Conservation (phyloP, 1,140 invertebrate genomes). For the Proales similis region DNA sequence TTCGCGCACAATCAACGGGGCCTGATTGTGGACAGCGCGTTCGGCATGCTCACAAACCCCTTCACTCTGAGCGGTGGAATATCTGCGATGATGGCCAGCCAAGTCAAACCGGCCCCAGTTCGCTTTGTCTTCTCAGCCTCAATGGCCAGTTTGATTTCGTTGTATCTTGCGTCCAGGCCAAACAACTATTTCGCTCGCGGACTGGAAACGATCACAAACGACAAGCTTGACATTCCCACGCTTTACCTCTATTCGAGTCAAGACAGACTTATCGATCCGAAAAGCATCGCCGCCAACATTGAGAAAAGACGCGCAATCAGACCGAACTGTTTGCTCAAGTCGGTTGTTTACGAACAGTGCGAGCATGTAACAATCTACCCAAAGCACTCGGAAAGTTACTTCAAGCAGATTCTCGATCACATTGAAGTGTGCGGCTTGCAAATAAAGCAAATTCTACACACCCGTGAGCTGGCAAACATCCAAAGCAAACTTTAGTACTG, state of each 20-base stretch:
- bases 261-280: conserved; percentile 10
- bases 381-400: conserved; percentile 28
- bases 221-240: background rate
- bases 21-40: conserved; percentile 25
- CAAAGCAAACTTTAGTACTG: too few relatives aligned
- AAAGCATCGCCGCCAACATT: conserved; percentile 7
- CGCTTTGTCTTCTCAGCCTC: background rate
- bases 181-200: conserved; percentile 15
- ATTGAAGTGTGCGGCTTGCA: conserved; percentile 14
- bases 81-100: background rate
- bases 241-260: conserved; percentile 20
- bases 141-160: background rate
- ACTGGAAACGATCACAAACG: conserved; percentile 9
- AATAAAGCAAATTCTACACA: too few relatives aligned
- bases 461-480: too few relatives aligned
- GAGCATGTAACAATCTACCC: conserved; percentile 29
- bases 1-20: conserved; percentile 11
- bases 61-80: background rate
- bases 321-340: conserved; percentile 6
- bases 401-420: background rate
- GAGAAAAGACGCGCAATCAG: background rate
- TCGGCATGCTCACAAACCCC: background rate
- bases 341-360: background rate
- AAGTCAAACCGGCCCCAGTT: background rate
- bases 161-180: too few relatives aligned